phyloP scores from a whole-genome alignment of 2,888 invertebrate species.

The Abrostola tripartita region DNA sequence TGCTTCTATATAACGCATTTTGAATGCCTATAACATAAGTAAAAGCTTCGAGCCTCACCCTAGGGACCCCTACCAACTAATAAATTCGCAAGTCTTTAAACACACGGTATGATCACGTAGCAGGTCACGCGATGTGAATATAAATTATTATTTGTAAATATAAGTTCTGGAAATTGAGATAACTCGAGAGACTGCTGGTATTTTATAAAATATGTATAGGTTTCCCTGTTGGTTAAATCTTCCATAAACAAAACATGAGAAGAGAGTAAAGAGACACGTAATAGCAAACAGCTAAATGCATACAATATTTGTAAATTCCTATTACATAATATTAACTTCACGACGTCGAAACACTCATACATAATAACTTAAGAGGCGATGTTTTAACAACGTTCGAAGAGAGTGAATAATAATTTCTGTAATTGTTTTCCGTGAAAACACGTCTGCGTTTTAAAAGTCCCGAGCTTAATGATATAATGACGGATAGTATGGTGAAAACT shows the following conservation, averaged over 20 bases:
- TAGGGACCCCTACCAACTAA: not conserved
- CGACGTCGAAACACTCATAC: constrained; percentile 2
- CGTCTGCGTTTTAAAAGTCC: constrained; percentile 53
- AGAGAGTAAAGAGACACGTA: constrained; percentile 1
- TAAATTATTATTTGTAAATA: not conserved
- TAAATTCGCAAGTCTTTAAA: not conserved
- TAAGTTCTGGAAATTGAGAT: not conserved
- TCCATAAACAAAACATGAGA: not conserved
- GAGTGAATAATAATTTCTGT: constrained; percentile 55
- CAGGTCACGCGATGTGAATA: not conserved
- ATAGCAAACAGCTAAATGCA: not conserved
- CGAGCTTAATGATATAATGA: constrained; percentile 67
- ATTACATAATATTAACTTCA: constrained; percentile 9
- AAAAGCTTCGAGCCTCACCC: not conserved
- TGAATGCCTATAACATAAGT: not conserved
- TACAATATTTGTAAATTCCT: constrained; percentile 1
- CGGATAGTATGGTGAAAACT: constrained; percentile 57
- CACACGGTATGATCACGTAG: not conserved
- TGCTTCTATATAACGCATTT: not conserved
- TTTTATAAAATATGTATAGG: not conserved
- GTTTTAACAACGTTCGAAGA: constrained; percentile 38
- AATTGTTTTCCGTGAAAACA: constrained; percentile 65
- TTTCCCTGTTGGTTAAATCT: not conserved
- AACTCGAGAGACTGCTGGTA: not conserved
- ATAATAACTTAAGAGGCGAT: constrained; percentile 19